Percentiles rank a stretch among this genome's conserved stretches.
Evolutionary conservation across 2,113 vertebrate species (phyloP).

Genomic region (Mohoua ochrocephala): DNA sequence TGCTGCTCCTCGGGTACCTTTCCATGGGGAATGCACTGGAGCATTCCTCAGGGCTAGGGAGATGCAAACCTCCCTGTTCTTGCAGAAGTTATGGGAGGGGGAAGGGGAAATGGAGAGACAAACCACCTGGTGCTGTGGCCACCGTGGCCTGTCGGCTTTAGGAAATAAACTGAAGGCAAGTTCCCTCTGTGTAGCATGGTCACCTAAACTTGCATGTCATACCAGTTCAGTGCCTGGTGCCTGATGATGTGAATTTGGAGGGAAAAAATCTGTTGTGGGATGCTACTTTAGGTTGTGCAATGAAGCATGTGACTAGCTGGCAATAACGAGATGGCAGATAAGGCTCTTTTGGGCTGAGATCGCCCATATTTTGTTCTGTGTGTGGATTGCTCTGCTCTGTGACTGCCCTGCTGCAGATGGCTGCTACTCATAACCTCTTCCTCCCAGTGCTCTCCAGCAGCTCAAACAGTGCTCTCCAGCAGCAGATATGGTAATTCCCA

Average conservation of each 20-base stretch:
- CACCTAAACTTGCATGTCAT: neutral
- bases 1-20: neutral
- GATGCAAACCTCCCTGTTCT: neutral
- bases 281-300: neutral
- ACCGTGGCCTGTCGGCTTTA: accelerated
- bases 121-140: accelerated
- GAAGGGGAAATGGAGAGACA: neutral
- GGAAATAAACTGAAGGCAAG: neutral
- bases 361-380: neutral
- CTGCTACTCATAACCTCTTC: neutral
- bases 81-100: neutral
- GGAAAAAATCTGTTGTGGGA: neutral
- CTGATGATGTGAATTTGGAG: neutral
- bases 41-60: neutral
- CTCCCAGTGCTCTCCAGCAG: neutral
- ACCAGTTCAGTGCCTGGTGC: neutral
- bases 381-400: neutral
- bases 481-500: neutral
- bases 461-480: neutral
- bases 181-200: neutral
- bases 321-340: neutral
- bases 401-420: neutral
- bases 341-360: neutral
- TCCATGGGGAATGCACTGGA: neutral
- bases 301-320: accelerated